Evolutionary conservation across 2,113 vertebrate genomes (phyloP), one percentile per base, ranked within the genome.

Genomic region (Hydrochoerus hydrochaeris): DNA sequence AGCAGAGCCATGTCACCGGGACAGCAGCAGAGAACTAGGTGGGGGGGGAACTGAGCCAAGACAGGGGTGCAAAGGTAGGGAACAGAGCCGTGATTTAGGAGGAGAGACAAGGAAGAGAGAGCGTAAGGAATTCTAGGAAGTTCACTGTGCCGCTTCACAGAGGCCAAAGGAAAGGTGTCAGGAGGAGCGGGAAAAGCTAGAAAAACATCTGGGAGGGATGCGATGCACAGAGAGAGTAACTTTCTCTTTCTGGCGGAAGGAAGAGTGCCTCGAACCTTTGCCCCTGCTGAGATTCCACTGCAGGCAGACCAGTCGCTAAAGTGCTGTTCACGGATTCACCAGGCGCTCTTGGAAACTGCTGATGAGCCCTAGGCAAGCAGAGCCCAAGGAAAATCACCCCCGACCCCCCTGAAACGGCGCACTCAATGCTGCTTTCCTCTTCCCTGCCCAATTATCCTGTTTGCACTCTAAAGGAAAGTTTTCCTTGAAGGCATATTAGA

Each of bases 401-500:
- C 38, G 2, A 71, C 41, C 52, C 58, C n/a, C 71, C 77, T 65
- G 44, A 95, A 91, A 91, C 75, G 95, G 89, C 1, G 8, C 92
- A 81, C 92, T 97, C 97, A 88, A 54, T 17, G 95, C 94, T 41
- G 85, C 85, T 91, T 96, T 94, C 83, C 71, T 92, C 83, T 96
- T 96, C 90, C 96, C 90, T 95, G 96, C 93, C 95, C 97, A 98
- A 98, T 98, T 98, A 98, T 98, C 97, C 97, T 97, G 97, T 98
- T 98, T 98, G 97, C 88, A 86, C 98, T 98, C 97, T 97, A 98
- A 98, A 97, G 89, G 96, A 97, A 97, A 97, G 97, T 97, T 97
- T 97, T 97, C 97, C 94, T 97, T 98, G 89, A 24, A 98, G 98
- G 97, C 97, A 95, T 94, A 94, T 95, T 97, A 95, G 95, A 90